Evolutionary conservation across 2,888 invertebrate species (phyloP).

Genomic region (Himalopsyche anomala): DNA sequence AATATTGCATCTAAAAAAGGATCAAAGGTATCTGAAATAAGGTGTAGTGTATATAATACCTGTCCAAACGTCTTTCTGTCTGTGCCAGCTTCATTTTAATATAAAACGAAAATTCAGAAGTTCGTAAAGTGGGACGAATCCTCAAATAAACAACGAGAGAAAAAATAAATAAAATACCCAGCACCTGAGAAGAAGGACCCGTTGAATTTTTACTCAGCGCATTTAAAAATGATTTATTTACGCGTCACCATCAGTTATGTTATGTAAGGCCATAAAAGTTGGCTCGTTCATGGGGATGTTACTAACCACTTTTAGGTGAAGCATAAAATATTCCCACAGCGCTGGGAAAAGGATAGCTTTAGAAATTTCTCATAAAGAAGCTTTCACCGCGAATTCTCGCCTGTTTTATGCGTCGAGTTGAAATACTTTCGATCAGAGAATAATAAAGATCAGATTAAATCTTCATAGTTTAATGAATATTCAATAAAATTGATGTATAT

Average conservation of each 20-base stretch:
- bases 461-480: too few species aligned
- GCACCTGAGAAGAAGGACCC: not conserved
- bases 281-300: not conserved
- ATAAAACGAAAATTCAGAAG: not conserved
- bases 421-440: too few species aligned
- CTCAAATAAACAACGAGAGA: not conserved
- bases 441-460: too few species aligned
- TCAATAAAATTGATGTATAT: too few species aligned
- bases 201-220: not conserved
- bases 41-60: too few species aligned
- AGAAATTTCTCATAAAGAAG: constrained; percentile 32
- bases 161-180: not conserved
- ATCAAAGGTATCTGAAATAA: too few species aligned
- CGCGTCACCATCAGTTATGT: constrained; percentile 6
- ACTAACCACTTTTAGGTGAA: constrained; percentile 28
- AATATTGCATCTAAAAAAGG: too few species aligned
- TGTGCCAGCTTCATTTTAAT: not conserved
- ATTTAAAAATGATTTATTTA: constrained; percentile 42
- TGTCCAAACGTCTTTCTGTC: not conserved
- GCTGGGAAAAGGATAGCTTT: constrained; percentile 23
- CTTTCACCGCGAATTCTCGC: not conserved
- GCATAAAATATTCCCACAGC: constrained; percentile 29
- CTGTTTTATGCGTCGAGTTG: not conserved
- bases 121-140: not conserved
- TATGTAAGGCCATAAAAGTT: constrained; percentile 23